Evolutionary conservation across 2,888 invertebrate species (phyloP), one percentile per base, ranked within the genome.

Genomic region (Leptura quadrifasciata): DNA sequence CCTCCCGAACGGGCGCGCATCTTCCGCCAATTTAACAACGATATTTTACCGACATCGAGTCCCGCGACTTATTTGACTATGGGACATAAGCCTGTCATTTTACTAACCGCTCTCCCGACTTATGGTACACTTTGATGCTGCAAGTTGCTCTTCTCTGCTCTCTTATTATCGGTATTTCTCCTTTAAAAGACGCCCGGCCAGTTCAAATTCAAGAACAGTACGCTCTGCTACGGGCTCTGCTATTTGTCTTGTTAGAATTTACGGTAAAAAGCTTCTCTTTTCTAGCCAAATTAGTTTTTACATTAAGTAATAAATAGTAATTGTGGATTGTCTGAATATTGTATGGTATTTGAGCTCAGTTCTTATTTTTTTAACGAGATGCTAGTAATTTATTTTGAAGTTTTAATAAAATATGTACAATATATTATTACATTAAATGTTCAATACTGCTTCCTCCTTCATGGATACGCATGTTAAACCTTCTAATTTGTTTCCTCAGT

Each of bases 21-120:
- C 84, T 88, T 88, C 86, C 87, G 87, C 87, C 88, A 88, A 88
- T 88, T 88, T 88, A 88, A 87, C 88, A 86, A 78, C 84, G 87
- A 86, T 87, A 87, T 87, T 88, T 85, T 84, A 84, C 80, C 81
- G 83, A 79, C 82, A 81, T 81, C 79, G 83, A 79, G 79, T 81
- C 84, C 81, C 81, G 79, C 84, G 82, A 84, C 86, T 86, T 85
- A 85, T 84, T 86, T 86, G 86, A 85, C 86, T 84, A 82, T 85
- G 82, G 85, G 85, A 85, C 86, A 85, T 86, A 86, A 87, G 86
- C 85, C 84, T 84, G 85, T 87, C 86, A 86, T 86, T 87, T 85
- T 80, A 81, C 81, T 80, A 83, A 84, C 84, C 85, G 84, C 81
- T 82, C 79, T 76, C 72, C 78, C 81, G 61, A 72, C 77, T 74